phyloP scores from a whole-genome alignment of 2,797 vertebrate genomes.

The Potorous gilbertii region DNA sequence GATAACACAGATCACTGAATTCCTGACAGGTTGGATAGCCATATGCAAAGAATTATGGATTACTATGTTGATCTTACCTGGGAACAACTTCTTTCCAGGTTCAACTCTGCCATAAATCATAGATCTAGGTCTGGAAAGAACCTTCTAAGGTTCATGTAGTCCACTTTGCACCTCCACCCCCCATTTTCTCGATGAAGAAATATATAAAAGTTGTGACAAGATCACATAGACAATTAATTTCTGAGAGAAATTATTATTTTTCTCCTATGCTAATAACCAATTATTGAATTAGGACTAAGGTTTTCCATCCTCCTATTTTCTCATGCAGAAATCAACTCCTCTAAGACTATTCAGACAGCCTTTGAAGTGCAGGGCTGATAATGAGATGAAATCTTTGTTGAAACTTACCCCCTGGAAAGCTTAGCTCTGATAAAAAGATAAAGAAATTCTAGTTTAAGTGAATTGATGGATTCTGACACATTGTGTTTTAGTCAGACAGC shows the following conservation, averaged over 20 bases:
- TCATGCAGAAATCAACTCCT: background rate
- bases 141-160: background rate
- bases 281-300: background rate
- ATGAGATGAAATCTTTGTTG: background rate
- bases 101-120: background rate
- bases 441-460: background rate
- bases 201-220: background rate
- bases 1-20: background rate
- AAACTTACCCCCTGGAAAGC: background rate
- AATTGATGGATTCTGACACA: background rate
- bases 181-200: background rate
- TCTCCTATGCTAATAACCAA: background rate
- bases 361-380: background rate
- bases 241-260: background rate
- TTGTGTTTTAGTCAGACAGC: background rate
- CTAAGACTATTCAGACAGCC: background rate
- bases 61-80: background rate
- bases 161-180: background rate
- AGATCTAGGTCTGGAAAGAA: background rate
- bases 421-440: background rate
- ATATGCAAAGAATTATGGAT: background rate
- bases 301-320: background rate
- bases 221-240: background rate
- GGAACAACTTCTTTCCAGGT: background rate
- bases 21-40: background rate